Percentiles rank a stretch among this genome's conserved stretches.
Evolutionary conservation across 2,797 vertebrate genomes (phyloP).

Genomic region (Limnodromus scolopaceus): DNA sequence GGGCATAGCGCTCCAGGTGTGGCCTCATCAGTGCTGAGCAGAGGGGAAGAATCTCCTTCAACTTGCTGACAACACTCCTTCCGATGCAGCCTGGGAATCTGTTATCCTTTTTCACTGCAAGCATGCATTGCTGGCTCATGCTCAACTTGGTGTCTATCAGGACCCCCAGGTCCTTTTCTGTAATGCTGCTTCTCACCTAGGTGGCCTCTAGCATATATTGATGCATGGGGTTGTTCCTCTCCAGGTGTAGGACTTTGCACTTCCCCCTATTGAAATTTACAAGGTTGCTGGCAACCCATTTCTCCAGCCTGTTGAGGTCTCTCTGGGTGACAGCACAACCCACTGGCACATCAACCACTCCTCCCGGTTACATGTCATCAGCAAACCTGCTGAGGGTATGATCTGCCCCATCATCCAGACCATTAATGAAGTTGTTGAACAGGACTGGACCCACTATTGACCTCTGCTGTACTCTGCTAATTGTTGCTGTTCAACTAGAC

Average conservation of each 20-base stretch:
- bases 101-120: neutral
- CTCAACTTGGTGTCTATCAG: neutral
- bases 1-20: neutral
- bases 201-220: neutral
- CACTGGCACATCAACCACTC: accelerated
- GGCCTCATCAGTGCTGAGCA: neutral
- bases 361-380: neutral
- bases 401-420: neutral
- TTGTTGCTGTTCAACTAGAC: neutral
- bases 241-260: neutral
- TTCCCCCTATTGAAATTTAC: neutral
- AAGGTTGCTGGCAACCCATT: neutral
- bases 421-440: neutral
- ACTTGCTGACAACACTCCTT: neutral
- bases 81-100: neutral
- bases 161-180: neutral
- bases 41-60: neutral
- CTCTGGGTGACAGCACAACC: neutral
- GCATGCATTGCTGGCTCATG: neutral
- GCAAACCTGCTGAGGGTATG: neutral
- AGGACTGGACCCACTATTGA: neutral
- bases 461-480: neutral
- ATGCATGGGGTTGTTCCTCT: neutral
- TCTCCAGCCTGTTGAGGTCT: neutral
- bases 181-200: neutral